Conservation (phyloP, 2,797 vertebrate species). For the Sandelia bainsii region DNA sequence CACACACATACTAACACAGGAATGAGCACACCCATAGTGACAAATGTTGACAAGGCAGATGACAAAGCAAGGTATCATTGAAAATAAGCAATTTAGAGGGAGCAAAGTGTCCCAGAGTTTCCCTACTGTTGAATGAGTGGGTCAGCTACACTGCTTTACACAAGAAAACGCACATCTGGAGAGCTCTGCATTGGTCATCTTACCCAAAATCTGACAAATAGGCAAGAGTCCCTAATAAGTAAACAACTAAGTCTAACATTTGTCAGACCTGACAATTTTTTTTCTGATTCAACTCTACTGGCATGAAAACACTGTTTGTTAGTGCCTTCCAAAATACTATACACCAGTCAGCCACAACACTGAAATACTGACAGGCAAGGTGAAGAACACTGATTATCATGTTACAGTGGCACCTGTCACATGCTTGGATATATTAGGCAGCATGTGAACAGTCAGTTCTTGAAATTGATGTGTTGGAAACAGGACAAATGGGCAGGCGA, state of each 20-base stretch:
- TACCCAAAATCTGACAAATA: background rate
- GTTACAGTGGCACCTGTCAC: too few relatives aligned
- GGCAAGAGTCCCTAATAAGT: background rate
- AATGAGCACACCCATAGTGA: conserved; percentile 34
- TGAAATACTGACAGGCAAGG: too few relatives aligned
- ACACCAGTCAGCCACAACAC: too few relatives aligned
- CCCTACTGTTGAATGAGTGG: background rate
- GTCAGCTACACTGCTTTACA: background rate
- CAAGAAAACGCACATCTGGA: background rate
- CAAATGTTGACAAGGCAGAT: conserved; percentile 67
- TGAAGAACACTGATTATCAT: too few relatives aligned
- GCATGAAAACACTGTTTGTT: background rate
- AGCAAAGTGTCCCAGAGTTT: conserved; percentile 21
- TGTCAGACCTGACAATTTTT: background rate
- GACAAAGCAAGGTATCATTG: conserved; percentile 52
- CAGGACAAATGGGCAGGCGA: too few relatives aligned
- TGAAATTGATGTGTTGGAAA: too few relatives aligned
- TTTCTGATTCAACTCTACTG: background rate
- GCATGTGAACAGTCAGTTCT: too few relatives aligned
- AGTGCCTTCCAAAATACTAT: background rate
- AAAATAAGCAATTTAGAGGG: conserved; percentile 50
- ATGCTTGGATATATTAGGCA: too few relatives aligned
- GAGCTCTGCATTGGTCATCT: rapidly evolving
- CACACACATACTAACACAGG: conserved; percentile 40
- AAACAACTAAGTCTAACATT: background rate